Evolutionary conservation across 2,888 invertebrate genomes (phyloP).

Genomic region (Bellardia bayeri): DNA sequence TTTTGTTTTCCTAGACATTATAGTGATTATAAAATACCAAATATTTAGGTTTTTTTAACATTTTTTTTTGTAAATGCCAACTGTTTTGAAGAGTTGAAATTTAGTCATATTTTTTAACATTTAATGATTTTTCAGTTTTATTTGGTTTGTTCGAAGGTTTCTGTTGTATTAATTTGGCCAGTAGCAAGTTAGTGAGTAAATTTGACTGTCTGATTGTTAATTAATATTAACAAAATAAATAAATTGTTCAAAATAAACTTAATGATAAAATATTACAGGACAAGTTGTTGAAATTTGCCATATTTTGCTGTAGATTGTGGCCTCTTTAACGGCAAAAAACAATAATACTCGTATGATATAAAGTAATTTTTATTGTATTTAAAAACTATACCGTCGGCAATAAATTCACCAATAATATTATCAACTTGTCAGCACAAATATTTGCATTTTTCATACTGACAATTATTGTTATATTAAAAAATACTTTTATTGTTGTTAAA

Average conservation of each 20-base stretch:
- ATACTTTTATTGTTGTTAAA: no score
- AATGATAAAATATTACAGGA: background rate
- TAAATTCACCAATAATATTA: background rate
- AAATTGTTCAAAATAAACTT: constrained; percentile 21
- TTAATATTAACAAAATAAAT: background rate
- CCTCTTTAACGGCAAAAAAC: background rate
- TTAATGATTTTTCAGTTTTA: constrained; percentile 10
- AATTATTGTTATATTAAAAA: no score
- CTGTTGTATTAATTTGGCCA: constrained; percentile 50
- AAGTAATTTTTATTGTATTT: background rate
- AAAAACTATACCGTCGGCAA: constrained; percentile 25
- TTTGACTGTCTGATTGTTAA: background rate
- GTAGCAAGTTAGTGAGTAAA: constrained; percentile 1
- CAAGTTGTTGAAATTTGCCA: background rate
- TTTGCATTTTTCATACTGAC: no score
- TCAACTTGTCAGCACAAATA: background rate
- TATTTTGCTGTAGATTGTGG: background rate
- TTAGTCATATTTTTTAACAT: constrained; percentile 49
- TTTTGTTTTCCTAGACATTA: constrained; percentile 2
- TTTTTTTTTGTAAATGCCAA: background rate
- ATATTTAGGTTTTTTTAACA: background rate
- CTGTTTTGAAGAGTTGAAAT: no score
- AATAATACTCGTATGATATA: background rate
- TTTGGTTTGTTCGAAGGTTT: constrained; percentile 21
- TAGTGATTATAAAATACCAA: background rate